phyloP scores from a whole-genome alignment of 53 echinoderm and acorn worm genomes.

The Zoroaster sp. region DNA sequence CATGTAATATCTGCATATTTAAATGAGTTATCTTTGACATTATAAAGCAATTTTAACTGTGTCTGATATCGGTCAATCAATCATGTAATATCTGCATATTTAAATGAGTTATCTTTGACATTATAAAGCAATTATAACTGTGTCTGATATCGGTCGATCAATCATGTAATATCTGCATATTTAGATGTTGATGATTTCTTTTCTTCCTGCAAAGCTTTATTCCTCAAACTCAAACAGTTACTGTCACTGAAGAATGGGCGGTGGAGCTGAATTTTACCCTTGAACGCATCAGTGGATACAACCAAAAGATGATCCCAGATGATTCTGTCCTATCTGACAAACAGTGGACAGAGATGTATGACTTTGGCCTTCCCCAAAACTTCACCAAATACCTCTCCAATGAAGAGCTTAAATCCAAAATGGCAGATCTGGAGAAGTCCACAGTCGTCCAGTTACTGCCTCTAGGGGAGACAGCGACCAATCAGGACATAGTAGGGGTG shows the following conservation, averaged over 20 bases:
- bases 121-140: no score
- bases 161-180: background rate
- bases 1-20: no score
- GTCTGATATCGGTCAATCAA: no score
- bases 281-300: background rate
- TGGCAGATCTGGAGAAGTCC: conserved; percentile 35
- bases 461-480: conserved; percentile 51
- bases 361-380: conserved; percentile 75
- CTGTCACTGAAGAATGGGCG: conserved; percentile 56
- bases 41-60: no score
- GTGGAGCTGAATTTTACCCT: conserved; percentile 78
- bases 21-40: no score
- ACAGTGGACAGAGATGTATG: conserved; percentile 60
- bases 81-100: no score
- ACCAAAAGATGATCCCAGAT: background rate
- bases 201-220: conserved; percentile 33
- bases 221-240: conserved; percentile 59
- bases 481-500: conserved; percentile 41
- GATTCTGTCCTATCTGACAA: conserved; percentile 9
- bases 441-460: conserved; percentile 56
- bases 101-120: no score
- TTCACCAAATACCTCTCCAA: conserved; percentile 69
- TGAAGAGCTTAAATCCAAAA: conserved; percentile 13
- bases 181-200: background rate
- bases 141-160: no score